Evolutionary conservation across 2,113 vertebrate species (phyloP).

Genomic region (Amia ocellicauda): DNA sequence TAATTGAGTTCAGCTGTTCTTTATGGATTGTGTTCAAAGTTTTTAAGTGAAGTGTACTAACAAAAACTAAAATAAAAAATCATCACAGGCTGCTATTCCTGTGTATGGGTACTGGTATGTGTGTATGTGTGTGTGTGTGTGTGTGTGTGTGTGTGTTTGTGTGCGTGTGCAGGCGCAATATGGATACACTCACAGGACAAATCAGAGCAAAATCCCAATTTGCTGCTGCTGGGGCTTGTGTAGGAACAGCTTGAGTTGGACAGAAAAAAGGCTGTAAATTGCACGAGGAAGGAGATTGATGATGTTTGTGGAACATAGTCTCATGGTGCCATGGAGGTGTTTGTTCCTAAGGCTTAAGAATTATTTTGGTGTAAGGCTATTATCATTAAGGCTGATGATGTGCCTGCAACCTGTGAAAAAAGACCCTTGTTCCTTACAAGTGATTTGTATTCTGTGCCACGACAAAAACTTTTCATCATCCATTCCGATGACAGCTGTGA

Average conservation of each 20-base stretch:
- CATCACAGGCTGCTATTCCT: background rate
- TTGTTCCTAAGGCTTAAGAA: slow-evolving; percentile 70
- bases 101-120: rapidly evolving
- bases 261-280: slow-evolving; percentile 66
- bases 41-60: slow-evolving; percentile 1
- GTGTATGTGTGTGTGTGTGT: slow-evolving; percentile 10
- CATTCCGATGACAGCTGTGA: slow-evolving; percentile 56
- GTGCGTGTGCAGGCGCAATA: background rate
- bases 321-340: slow-evolving; percentile 64
- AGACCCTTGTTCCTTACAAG: slow-evolving; percentile 35
- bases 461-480: slow-evolving; percentile 54
- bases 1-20: slow-evolving; percentile 48
- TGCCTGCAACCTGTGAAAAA: slow-evolving; percentile 52
- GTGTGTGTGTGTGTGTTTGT: slow-evolving; percentile 12
- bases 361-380: slow-evolving; percentile 66
- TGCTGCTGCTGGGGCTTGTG: slow-evolving; percentile 36
- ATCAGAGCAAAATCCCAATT: slow-evolving; percentile 54
- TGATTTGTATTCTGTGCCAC: slow-evolving; percentile 61
- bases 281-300: slow-evolving; percentile 67
- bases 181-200: slow-evolving; percentile 34
- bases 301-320: slow-evolving; percentile 63
- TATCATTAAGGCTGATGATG: slow-evolving; percentile 71
- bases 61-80: background rate
- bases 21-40: slow-evolving; percentile 14
- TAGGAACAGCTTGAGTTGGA: slow-evolving; percentile 45